Evolutionary conservation across 2,888 invertebrate species (phyloP).

Genomic region (Amphipoea lucens): DNA sequence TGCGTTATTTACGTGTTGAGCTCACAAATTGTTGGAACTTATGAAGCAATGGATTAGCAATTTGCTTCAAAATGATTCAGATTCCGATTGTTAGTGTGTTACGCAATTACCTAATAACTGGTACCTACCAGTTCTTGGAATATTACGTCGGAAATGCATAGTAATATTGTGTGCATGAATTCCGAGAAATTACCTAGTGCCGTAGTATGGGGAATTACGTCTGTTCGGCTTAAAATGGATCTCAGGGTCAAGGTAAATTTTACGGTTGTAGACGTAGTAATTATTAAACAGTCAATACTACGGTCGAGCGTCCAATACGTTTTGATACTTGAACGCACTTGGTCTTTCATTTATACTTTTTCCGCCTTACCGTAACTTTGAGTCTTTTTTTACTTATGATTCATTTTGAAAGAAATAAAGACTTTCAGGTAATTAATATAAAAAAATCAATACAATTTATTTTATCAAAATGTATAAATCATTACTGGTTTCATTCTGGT

Average conservation of each 20-base stretch:
- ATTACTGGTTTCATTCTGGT: too few species aligned
- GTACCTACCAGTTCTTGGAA: background rate
- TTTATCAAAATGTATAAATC: background rate
- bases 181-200: background rate
- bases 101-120: too few species aligned
- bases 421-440: background rate
- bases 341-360: too few species aligned
- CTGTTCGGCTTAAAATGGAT: background rate
- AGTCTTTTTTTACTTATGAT: background rate
- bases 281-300: constrained; percentile 11
- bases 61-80: too few species aligned
- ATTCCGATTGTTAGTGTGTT: too few species aligned
- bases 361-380: too few species aligned
- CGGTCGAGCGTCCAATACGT: background rate
- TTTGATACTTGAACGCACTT: constrained; percentile 6
- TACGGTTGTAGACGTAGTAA: constrained; percentile 8
- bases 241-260: constrained; percentile 6
- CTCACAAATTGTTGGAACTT: too few species aligned
- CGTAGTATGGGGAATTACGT: background rate
- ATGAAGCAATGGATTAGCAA: too few species aligned
- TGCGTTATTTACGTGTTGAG: too few species aligned
- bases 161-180: background rate
- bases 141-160: background rate
- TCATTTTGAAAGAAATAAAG: background rate
- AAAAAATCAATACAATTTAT: background rate